phyloP scores from a whole-genome alignment of 1,140 invertebrate genomes.

The Megalonaias nervosa region DNA sequence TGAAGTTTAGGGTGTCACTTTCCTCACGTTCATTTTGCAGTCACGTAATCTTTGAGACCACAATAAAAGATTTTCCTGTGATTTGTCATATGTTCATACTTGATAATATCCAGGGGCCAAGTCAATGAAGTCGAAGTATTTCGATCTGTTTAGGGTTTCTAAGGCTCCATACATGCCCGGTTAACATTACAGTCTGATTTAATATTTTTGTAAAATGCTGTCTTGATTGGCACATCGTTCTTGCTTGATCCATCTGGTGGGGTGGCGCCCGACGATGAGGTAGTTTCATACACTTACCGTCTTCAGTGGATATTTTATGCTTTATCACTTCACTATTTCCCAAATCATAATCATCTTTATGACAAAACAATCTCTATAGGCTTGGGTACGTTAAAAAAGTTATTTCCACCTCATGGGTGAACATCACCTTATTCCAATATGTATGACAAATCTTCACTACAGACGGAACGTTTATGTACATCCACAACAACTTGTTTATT shows the following conservation, averaged over 20 bases:
- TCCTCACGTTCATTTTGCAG: too few species aligned
- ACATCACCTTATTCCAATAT: too few species aligned
- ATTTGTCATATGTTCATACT: not conserved
- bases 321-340: not conserved
- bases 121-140: conserved; percentile 3
- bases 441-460: too few species aligned
- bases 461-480: too few species aligned
- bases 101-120: conserved; percentile 15
- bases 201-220: not conserved
- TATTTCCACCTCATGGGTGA: too few species aligned
- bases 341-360: not conserved
- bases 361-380: too few species aligned
- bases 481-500: too few species aligned
- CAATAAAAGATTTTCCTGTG: not conserved
- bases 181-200: conserved; percentile 14
- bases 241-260: conserved; percentile 4
- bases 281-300: conserved; percentile 25
- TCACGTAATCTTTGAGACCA: too few species aligned
- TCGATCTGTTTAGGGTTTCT: not conserved
- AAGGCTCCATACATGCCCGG: conserved; percentile 11
- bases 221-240: too few species aligned
- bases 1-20: too few species aligned
- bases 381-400: too few species aligned
- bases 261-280: conserved; percentile 15
- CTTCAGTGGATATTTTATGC: conserved; percentile 24